Evolutionary conservation across 2,797 vertebrate species (phyloP), one percentile per base, ranked within the genome.

Genomic region (Diceros bicornis): DNA sequence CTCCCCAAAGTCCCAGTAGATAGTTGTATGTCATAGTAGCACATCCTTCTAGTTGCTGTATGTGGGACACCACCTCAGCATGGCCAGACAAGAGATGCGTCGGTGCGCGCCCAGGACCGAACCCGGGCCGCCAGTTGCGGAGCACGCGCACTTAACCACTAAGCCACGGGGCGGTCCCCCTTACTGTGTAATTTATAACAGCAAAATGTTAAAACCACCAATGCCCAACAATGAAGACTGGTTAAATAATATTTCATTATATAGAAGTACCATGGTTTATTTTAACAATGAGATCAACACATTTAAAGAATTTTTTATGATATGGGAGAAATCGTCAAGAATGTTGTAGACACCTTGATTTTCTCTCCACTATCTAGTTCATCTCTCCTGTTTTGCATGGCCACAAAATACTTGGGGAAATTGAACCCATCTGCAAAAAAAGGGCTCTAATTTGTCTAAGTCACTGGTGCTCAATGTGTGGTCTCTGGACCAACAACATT

Each of bases 181-280:
- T 83, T 88, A 52, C 34, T 85, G 16, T 66, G n/a, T 75, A 72
- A 93, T 85, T 47, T 55, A 32, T 47, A 88, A 88, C 37, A 85
- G 14, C 34, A 93, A 97, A 93, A 93, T 93, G 50, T 27, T 71
- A 68, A 93, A 84, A 91, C 37, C 68, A 52, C 66, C 47, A 91
- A 69, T n/a, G 59, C 29, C 50, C 59, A 85, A 41, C 12, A 91
- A 37, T 21, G 72, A 57, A 75, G 27, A 77, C 10, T 27, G 23
- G 79, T 69, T 87, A 61, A 62, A 62, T 83, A 90, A 68, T 34
- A 59, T 14, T 57, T 18, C 69, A 44, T 47, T 64, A 50, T 4
- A 17, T 57, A 75, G 68, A 83, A 55, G 25, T 27, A 62, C 7
- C 37, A 29, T 10, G 78, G 79, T 57, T 68, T 94, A 66, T 55